Evolutionary conservation across 2,797 vertebrate genomes (phyloP), one percentile per base, ranked within the genome.

Genomic region (Vultur gryphus): DNA sequence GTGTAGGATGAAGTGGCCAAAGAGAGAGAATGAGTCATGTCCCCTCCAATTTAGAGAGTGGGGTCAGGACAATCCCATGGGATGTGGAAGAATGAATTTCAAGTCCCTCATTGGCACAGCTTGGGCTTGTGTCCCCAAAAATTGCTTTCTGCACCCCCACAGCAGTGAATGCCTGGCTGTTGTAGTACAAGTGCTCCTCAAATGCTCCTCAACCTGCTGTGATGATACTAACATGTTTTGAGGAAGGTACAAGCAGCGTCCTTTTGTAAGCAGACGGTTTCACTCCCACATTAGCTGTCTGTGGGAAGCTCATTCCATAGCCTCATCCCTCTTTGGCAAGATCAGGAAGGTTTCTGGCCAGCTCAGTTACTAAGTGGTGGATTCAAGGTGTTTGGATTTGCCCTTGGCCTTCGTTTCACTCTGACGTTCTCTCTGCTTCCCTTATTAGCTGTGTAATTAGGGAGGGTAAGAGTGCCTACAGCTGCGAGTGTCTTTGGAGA

Each of bases 301-400:
- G 71, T 84, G 84, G 96, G 93, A 92, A 91, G 94, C 61, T 96
- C 90, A 65, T 97, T 96, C 93, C 95, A 92, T 96, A 52, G 75
- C 88, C 84, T 97, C 90, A 96, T 92, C 71, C 69, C 52, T 91
- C 75, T 93, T 65, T 97, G 97, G 96, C 93, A 97, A 85, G 57
- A 37, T 3, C 21, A 1, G 69, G 69, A 66, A 67, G 52, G 37
- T 78, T 95, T 71, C 84, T 10, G 67, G 78, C 93, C 90, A 95
- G 78, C 73, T 77, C 84, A 14, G 49, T 90, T 83, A 84, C 61
- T 89, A 64, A 92, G 75, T 83, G 71, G 86, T 55, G 55, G 31
- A 77, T 95, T 86, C 81, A 89, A 93, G 86, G 90, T 87, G 92
- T 70, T 91, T 92, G 90, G 73, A 94, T 95, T 93, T 97, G 84